Percentiles rank a stretch among this genome's conserved stretches.
Conservation (phyloP, 2,113 vertebrate species). For the Gobius niger region DNA sequence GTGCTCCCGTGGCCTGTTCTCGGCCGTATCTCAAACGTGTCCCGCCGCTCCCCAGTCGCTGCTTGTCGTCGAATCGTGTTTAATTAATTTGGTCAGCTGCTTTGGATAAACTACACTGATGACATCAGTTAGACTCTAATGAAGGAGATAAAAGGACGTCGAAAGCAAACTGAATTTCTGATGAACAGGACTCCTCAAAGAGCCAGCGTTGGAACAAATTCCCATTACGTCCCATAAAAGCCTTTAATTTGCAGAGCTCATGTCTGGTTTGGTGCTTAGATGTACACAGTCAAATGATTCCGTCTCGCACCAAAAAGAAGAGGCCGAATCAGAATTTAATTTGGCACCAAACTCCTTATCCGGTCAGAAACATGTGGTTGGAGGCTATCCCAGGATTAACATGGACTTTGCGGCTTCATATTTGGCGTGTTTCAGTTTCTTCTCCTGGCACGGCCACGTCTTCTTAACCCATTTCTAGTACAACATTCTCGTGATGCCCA, state of each 20-base stretch:
- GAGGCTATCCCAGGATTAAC: constrained; percentile 77
- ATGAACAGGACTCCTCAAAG: constrained; percentile 73
- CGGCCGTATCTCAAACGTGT: constrained; percentile 56
- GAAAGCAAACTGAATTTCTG: constrained; percentile 70
- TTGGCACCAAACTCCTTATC: constrained; percentile 70
- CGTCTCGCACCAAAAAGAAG: constrained; percentile 55
- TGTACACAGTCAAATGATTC: constrained; percentile 73
- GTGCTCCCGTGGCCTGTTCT: constrained; percentile 52
- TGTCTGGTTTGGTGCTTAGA: constrained; percentile 73
- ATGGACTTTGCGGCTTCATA: constrained; percentile 63
- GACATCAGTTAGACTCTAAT: constrained; percentile 77
- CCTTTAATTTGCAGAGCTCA: constrained; percentile 74
- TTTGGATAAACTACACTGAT: constrained; percentile 71
- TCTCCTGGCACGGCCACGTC: constrained; percentile 54
- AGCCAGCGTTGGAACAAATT: constrained; percentile 67
- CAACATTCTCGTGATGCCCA: constrained; percentile 59
- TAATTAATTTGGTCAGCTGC: constrained; percentile 74
- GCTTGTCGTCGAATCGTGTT: constrained; percentile 41
- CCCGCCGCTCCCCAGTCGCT: not conserved
- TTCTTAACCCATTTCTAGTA: constrained; percentile 48
- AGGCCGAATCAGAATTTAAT: constrained; percentile 75
- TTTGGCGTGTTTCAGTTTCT: constrained; percentile 53
- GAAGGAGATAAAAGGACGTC: constrained; percentile 67
- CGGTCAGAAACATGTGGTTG: constrained; percentile 68
- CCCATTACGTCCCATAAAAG: constrained; percentile 69